Evolutionary conservation across 2,797 vertebrate species (phyloP).

Genomic region (Pogonophryne albipinna): DNA sequence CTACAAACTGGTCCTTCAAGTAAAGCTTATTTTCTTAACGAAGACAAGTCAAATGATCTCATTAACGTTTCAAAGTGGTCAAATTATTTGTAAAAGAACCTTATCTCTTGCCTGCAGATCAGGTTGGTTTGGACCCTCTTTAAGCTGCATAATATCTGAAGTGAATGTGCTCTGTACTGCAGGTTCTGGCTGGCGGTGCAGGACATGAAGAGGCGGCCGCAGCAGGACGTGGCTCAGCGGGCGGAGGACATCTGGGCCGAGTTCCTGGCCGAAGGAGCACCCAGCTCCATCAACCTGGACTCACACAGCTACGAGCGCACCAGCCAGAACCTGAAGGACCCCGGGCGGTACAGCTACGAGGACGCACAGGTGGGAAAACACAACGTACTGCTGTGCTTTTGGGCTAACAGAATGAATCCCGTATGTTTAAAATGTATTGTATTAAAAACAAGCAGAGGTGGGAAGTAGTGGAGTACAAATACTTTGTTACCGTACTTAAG

Average conservation of each 20-base stretch:
- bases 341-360: slow-evolving; percentile 96
- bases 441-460: background rate
- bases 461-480: too few species aligned
- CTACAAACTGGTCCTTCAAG: background rate
- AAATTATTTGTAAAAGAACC: too few species aligned
- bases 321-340: slow-evolving; percentile 97
- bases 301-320: slow-evolving; percentile 98
- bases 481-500: too few species aligned
- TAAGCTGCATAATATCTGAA: background rate
- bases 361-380: slow-evolving; percentile 91
- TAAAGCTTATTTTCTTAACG: background rate
- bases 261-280: slow-evolving; percentile 96
- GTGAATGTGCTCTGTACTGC: background rate
- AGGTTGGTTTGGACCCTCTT: background rate
- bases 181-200: slow-evolving; percentile 99
- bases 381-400: too few species aligned
- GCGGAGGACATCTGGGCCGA: slow-evolving; percentile 98
- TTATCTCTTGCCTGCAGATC: background rate
- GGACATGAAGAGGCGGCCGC: slow-evolving; percentile 93
- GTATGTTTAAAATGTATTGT: background rate
- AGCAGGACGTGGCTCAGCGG: slow-evolving; percentile 91
- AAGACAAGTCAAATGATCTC: background rate
- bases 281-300: slow-evolving; percentile 97
- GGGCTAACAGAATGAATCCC: background rate
- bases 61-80: too few species aligned